Base-by-base conservation (phyloP, 92 coral and sea anemone species). In the Siderastrea radians region DNA sequence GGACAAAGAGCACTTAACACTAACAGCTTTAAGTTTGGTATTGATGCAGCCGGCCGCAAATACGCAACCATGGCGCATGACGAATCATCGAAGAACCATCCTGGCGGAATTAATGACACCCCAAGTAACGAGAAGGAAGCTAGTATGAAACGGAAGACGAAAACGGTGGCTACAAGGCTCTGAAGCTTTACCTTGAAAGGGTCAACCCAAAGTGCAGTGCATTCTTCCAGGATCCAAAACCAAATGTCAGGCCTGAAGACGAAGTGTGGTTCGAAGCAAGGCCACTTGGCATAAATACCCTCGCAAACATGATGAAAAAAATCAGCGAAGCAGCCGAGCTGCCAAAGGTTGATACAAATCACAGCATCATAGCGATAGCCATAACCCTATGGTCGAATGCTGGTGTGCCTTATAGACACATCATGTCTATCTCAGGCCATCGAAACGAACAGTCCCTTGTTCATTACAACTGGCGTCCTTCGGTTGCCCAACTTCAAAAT, bases 11-110 rank as follows among this genome's bases (percentile, higher is more conserved):
- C 48, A 13, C 75, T 89, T 26, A 72, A 2, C 57, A 14, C 51
- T 15, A 8, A 8, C 9, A 47, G 38, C 77, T 72, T 72, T n/a
- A 47, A 47, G 19, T 72, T 72, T 16, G 77, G 3, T 11, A 10
- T 15, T 16, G 55, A 47, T 72, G 58, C 47, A 72, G 38, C 17
- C 38, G 58, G 72, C 45, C 72, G 58, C 4, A 72, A 72, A n/a
- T 48, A 6, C 11, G 77, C 59, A 38, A 46, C 73, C 26, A 93
- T 82, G 89, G 51, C 88, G 12, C 95, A 85, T 65, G 81, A 89
- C 52, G 93, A 93, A 82, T 83, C 65, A 2, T 4, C 86, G 38
- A 93, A 86, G 75, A 89, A 89, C 48, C 91, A 89, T 43, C 90
- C 89, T 5, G 95, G 93, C 44, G 91, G 95, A 1, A 54, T 93